phyloP scores from a whole-genome alignment of 1,140 invertebrate genomes.

The Bemisia tabaci region DNA sequence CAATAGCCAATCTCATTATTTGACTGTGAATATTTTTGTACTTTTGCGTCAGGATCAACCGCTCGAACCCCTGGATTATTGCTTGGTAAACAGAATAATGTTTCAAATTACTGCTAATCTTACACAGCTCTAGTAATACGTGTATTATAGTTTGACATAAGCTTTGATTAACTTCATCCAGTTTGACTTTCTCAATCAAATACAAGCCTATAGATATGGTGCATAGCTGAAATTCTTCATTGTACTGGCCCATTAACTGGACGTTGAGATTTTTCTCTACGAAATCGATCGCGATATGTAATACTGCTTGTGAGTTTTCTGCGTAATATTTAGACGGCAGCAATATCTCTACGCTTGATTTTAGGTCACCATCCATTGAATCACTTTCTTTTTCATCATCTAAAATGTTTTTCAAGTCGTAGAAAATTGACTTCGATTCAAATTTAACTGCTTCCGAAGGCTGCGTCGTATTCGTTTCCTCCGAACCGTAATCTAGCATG shows the following conservation, averaged over 20 bases:
- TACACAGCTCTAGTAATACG: constrained; percentile 9
- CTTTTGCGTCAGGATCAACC: constrained; percentile 46
- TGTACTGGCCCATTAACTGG: not conserved
- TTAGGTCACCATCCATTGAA: not conserved
- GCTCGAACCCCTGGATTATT: constrained; percentile 49
- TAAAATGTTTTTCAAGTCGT: not conserved
- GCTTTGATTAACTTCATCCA: not conserved
- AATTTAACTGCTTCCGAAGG: not conserved
- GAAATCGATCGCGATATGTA: constrained; percentile 48
- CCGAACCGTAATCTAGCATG: not conserved
- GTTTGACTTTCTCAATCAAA: constrained; percentile 5
- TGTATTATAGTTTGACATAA: constrained; percentile 20
- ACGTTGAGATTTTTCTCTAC: constrained; percentile 35
- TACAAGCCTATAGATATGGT: constrained; percentile 13
- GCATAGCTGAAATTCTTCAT: constrained; percentile 10
- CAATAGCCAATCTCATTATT: constrained; percentile 56
- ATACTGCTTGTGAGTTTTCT: not conserved
- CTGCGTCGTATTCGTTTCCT: not conserved
- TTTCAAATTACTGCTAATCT: not conserved
- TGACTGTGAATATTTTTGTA: constrained; percentile 45
- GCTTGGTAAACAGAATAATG: not conserved
- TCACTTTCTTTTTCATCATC: not conserved
- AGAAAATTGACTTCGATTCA: not conserved
- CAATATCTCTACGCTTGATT: not conserved
- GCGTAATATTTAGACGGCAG: not conserved